phyloP scores from a whole-genome alignment of 2,888 invertebrate species.

The Podabrus alpinus region DNA sequence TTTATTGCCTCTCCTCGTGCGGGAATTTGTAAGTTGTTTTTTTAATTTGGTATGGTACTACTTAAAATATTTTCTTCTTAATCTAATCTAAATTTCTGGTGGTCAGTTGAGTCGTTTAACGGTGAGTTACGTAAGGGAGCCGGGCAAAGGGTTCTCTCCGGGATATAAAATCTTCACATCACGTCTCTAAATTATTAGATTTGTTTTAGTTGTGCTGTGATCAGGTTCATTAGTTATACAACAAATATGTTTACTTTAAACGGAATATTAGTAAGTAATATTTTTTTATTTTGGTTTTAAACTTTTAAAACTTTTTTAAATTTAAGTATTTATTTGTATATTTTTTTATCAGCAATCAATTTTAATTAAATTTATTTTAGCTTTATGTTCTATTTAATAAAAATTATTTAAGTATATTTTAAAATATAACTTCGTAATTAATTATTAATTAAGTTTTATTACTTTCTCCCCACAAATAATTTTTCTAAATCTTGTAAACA shows the following conservation, averaged over 20 bases:
- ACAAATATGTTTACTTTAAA: slow-evolving; percentile 18
- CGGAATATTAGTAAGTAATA: slow-evolving; percentile 26
- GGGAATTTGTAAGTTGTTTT: background rate
- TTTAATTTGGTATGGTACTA: slow-evolving; percentile 18
- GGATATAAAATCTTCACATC: slow-evolving; percentile 23
- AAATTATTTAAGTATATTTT: no score
- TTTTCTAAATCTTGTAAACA: background rate
- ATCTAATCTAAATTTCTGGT: slow-evolving; percentile 21
- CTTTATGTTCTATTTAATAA: no score
- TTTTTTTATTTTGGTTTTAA: slow-evolving; percentile 28
- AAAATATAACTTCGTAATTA: no score
- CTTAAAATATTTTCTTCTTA: slow-evolving; percentile 26
- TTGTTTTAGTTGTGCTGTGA: slow-evolving; percentile 51
- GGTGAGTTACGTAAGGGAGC: slow-evolving; percentile 25
- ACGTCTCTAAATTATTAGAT: slow-evolving; percentile 21
- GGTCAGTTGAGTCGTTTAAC: slow-evolving; percentile 13
- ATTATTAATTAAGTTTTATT: no score
- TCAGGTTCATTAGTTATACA: slow-evolving; percentile 37
- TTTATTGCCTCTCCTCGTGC: background rate
- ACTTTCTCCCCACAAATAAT: no score
- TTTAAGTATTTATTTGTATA: slow-evolving; percentile 15
- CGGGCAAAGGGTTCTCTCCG: slow-evolving; percentile 24
- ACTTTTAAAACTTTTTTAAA: slow-evolving; percentile 20
- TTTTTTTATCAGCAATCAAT: background rate
- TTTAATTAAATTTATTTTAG: background rate